Base-by-base conservation (phyloP, 2,797 vertebrate genomes). In the Gymnoscopelus microlampas region DNA sequence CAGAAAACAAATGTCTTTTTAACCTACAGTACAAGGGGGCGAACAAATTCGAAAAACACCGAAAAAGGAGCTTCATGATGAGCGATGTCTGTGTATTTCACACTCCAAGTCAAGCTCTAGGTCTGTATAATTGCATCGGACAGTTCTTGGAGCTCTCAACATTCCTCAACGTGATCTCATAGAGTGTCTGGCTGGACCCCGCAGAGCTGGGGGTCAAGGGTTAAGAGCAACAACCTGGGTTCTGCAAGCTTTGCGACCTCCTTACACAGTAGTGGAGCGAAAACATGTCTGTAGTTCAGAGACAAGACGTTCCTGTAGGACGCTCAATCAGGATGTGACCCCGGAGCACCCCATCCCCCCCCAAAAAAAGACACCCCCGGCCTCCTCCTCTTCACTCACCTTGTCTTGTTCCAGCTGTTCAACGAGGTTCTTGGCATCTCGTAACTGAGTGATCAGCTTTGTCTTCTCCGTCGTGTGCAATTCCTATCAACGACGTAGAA, bases 391-490 rank as follows among this genome's bases (percentile, higher is more conserved):
- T n/a, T 81, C 44, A 32, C 89, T 91, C 93, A 99, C 98, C 96
- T 99, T 99, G 94, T 99, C 98, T 92, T 99, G 98, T 87, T 98
- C 96, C 87, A 99, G 94, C 85, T 99, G 97, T 80, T 99, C 98
- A 85, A 99, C 96, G 73, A 95, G 95, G 88, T 98, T 95, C 92
- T 99, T 99, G 73, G 97, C 98, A 88, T 99, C 97, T 51, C 96
- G 95, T 66, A 99, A 90, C 73, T 99, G 98, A 26, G 95, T 99
- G 84, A 99, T 99, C 83, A 98, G 86, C 88, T 97, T 98, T 1
- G 96, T 97, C 93, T 99, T 99, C 90, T 99, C 98, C 81, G 94
- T 90, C 64, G 96, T 96, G 82, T 98, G 97, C 70, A 98, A 93
- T 56, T 99, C 96, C 98, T 99, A 85, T 23, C 70, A 83, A 74